Evolutionary conservation across 2,797 vertebrate genomes (phyloP).

Genomic region (Rhinella marina): DNA sequence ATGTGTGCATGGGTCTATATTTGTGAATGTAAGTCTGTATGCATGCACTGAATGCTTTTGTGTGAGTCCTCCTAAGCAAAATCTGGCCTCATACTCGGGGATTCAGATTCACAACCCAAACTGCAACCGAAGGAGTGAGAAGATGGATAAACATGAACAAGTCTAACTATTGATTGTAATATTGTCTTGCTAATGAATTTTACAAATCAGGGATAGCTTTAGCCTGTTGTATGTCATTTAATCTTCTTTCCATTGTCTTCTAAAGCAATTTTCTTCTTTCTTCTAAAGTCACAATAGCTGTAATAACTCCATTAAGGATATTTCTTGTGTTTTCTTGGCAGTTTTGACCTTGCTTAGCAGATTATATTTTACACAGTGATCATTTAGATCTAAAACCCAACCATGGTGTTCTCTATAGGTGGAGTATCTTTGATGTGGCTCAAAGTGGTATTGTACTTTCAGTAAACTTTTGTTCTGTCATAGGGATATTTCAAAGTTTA

Average conservation of each 20-base stretch:
- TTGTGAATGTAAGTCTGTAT: not conserved
- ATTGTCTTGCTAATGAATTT: not conserved
- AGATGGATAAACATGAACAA: not conserved
- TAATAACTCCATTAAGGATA: constrained; percentile 9
- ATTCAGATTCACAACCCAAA: not conserved
- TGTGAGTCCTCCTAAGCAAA: not conserved
- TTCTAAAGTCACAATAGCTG: not conserved
- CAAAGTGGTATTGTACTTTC: too few relatives aligned
- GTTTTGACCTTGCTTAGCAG: not conserved
- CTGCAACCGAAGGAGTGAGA: not conserved
- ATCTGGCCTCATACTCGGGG: not conserved
- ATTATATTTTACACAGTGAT: not conserved
- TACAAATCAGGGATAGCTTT: not conserved
- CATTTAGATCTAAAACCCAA: not conserved
- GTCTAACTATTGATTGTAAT: not conserved
- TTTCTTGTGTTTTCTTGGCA: not conserved
- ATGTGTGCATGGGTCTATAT: too few relatives aligned
- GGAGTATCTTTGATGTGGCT: not conserved
- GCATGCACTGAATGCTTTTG: not conserved
- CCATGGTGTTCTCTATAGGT: not conserved
- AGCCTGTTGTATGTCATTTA: not conserved
- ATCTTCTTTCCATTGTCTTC: constrained; percentile 1
- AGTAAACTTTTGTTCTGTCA: too few relatives aligned
- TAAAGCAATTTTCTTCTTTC: not conserved
- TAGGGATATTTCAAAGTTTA: too few relatives aligned